Conservation (phyloP, 2,888 invertebrate genomes). For the Drosophila villosipedis region DNA sequence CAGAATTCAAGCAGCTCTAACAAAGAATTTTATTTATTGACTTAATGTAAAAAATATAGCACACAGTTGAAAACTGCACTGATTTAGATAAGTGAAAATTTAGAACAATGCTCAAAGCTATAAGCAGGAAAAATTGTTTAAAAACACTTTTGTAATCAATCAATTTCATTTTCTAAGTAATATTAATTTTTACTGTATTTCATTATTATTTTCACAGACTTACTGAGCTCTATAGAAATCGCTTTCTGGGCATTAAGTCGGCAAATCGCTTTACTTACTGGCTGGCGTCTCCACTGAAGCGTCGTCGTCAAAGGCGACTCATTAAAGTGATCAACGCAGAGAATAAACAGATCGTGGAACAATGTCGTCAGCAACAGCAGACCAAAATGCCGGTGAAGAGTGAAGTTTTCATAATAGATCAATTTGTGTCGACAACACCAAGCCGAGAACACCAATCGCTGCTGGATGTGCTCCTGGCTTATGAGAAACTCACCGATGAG, state of each 20-base stretch:
- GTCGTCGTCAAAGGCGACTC: slow-evolving; percentile 46
- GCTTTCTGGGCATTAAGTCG: slow-evolving; percentile 55
- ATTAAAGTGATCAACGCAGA: slow-evolving; percentile 50
- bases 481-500: slow-evolving; percentile 19
- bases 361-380: slow-evolving; percentile 5
- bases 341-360: slow-evolving; percentile 40
- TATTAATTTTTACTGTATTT: neutral
- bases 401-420: slow-evolving; percentile 28
- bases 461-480: slow-evolving; percentile 43
- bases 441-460: slow-evolving; percentile 43
- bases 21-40: no score
- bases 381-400: neutral
- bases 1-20: no score
- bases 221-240: slow-evolving; percentile 56
- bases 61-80: neutral
- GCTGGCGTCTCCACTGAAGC: slow-evolving; percentile 43
- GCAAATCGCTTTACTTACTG: slow-evolving; percentile 54
- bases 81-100: neutral
- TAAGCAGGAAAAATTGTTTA: neutral
- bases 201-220: slow-evolving; percentile 27
- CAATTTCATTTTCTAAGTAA: neutral
- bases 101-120: neutral
- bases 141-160: no score
- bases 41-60: no score
- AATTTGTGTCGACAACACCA: slow-evolving; percentile 4